These are phyloP conservation scores for Drosophila parthenogenetica DNA, from an alignment of 2,888 invertebrate species.

Conservation along the genomic window DNA sequence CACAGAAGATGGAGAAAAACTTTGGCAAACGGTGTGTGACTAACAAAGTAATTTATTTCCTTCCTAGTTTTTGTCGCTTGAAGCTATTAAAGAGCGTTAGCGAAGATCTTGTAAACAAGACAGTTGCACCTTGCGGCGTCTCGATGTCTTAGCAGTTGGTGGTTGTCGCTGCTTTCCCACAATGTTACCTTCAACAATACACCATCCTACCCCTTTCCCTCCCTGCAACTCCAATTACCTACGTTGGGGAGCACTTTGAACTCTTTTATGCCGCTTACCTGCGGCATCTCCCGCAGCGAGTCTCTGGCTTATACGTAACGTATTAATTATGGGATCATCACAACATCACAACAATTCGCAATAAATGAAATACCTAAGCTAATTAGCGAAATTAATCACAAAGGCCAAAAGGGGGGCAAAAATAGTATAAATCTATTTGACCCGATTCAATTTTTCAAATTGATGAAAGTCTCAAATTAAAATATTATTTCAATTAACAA, in stretches of 20 bases:
- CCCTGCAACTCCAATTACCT: constrained; percentile 59
- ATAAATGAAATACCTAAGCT: constrained; percentile 40
- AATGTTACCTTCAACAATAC: constrained; percentile 7
- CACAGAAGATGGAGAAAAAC: constrained; percentile 30
- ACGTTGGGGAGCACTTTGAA: constrained; percentile 68
- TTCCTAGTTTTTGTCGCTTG: constrained; percentile 75
- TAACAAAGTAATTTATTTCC: constrained; percentile 73
- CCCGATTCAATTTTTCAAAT: constrained; percentile 36
- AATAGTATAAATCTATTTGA: constrained; percentile 38
- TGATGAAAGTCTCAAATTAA: constrained; percentile 68
- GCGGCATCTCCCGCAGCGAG: constrained; percentile 69
- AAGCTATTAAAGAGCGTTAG: constrained; percentile 67
- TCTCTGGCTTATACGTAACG: constrained; percentile 71
- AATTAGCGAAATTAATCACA: constrained; percentile 70
- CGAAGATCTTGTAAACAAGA: constrained; percentile 57
- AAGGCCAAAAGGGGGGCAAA: constrained; percentile 45
- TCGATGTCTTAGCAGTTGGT: constrained; percentile 25
- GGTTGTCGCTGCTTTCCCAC: constrained; percentile 60
- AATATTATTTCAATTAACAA: constrained; percentile 59
- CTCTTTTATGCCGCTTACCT: constrained; percentile 56
- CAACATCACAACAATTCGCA: constrained; percentile 33
- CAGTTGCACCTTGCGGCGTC: constrained; percentile 58
- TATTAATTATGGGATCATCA: constrained; percentile 69
- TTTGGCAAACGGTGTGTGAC: constrained; percentile 54
- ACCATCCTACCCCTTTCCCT: background rate